phyloP scores from a whole-genome alignment of 2,113 vertebrate species.

The Callocephalon fimbriatum region DNA sequence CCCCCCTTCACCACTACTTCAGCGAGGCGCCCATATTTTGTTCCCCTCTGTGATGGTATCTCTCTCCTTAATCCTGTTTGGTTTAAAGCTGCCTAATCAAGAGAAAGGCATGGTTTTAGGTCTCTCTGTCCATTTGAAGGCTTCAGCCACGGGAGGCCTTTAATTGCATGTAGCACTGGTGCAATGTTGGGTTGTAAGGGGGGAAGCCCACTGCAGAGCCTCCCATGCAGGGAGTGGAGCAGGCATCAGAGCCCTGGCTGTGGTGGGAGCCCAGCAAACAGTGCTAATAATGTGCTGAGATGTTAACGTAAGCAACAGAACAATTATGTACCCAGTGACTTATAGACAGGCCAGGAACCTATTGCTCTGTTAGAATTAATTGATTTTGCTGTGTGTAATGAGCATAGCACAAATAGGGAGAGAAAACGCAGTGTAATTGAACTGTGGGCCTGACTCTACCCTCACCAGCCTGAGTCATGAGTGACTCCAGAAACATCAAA shows the following conservation, averaged over 20 bases:
- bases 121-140: conserved; percentile 4
- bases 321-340: conserved; percentile 68
- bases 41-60: not conserved
- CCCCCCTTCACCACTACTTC: not conserved
- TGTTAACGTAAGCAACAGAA: conserved; percentile 71
- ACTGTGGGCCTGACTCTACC: not conserved
- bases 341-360: conserved; percentile 49
- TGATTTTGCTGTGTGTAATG: conserved; percentile 63
- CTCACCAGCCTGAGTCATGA: not conserved
- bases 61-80: conserved; percentile 37
- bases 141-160: not conserved
- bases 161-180: conserved; percentile 34
- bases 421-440: conserved; percentile 35
- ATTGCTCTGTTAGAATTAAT: conserved; percentile 64
- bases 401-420: conserved; percentile 5
- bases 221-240: not conserved
- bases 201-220: not conserved
- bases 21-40: not conserved
- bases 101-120: conserved; percentile 12
- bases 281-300: conserved; percentile 57
- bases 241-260: not conserved
- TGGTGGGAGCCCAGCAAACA: not conserved
- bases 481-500: not conserved
- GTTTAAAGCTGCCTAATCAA: conserved; percentile 51
- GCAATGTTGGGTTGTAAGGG: not conserved